phyloP scores from a whole-genome alignment of 2,888 invertebrate species.

The Poecilobothrus nobilitatus region DNA sequence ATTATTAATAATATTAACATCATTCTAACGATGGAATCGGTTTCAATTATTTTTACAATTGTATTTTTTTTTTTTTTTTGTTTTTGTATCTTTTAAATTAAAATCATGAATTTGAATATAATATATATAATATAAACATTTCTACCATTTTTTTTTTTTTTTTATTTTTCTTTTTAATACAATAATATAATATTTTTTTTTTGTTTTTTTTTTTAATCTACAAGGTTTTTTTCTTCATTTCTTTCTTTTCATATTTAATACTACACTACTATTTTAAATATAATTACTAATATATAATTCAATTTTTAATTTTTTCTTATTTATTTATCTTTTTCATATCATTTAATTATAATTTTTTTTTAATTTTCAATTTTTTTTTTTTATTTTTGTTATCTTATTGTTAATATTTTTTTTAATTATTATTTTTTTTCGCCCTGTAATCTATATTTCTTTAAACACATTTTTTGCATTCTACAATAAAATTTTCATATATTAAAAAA shows the following conservation, averaged over 20 bases:
- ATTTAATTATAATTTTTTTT: neutral
- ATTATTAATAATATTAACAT: neutral
- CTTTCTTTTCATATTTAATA: neutral
- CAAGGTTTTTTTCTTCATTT: neutral
- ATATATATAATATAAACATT: constrained; percentile 6
- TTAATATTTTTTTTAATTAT: neutral
- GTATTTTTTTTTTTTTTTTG: neutral
- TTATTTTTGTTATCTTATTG: constrained; percentile 1
- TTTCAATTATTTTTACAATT: neutral
- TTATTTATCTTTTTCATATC: neutral
- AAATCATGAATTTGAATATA: neutral
- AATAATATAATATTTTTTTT: neutral
- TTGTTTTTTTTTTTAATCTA: neutral
- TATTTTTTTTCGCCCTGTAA: constrained; percentile 3
- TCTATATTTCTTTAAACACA: constrained; percentile 5
- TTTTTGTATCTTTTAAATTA: neutral
- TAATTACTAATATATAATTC: too few relatives aligned
- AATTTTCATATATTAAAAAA: neutral
- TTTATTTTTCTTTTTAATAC: neutral
- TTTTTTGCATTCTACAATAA: constrained; percentile 5
- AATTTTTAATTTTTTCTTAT: too few relatives aligned
- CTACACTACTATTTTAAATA: constrained; percentile 2
- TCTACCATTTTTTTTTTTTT: constrained; percentile 6
- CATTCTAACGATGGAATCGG: constrained; percentile 6
- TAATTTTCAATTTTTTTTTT: neutral